A percentile compares a stretch with the other conserved stretches of the same genome.
Evolutionary conservation across 2,888 invertebrate genomes (phyloP).

Genomic region (Ornithoptera alexandrae): DNA sequence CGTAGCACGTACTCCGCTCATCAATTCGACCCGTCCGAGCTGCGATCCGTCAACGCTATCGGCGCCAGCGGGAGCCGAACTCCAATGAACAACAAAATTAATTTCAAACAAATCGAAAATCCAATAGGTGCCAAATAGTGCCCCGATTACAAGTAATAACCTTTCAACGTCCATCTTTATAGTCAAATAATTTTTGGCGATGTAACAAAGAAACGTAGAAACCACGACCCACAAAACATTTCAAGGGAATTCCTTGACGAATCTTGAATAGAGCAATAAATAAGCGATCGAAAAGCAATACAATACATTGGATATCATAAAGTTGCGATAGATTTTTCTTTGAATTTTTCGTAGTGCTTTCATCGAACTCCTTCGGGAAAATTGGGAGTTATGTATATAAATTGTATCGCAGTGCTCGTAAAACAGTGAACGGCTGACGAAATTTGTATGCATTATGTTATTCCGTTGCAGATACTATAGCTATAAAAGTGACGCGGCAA

Average conservation of each 20-base stretch:
- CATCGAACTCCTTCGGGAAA: constrained; percentile 38
- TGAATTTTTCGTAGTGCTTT: constrained; percentile 43
- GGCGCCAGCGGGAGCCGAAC: constrained; percentile 49
- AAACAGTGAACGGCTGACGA: constrained; percentile 37
- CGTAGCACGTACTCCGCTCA: constrained; percentile 69
- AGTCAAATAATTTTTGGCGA: constrained; percentile 12
- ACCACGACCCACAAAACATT: constrained; percentile 21
- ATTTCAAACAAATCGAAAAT: constrained; percentile 41
- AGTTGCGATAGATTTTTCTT: constrained; percentile 48
- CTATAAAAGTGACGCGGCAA: constrained; percentile 39
- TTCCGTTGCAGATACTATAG: constrained; percentile 42
- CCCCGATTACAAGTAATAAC: constrained; percentile 33
- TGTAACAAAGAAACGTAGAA: constrained; percentile 6
- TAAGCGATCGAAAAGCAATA: constrained; percentile 52
- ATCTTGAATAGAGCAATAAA: constrained; percentile 40
- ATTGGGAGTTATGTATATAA: constrained; percentile 40
- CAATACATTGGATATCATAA: constrained; percentile 49
- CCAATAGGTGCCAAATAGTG: constrained; percentile 30
- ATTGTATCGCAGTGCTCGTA: constrained; percentile 52
- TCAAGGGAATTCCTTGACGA: constrained; percentile 32
- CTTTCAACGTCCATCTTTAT: constrained; percentile 7
- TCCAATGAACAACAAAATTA: constrained; percentile 66
- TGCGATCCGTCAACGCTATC: constrained; percentile 74
- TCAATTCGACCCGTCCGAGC: constrained; percentile 65
- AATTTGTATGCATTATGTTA: constrained; percentile 30